Base-by-base conservation (phyloP, 1,140 invertebrate species). In the Zaprionus taronus region DNA sequence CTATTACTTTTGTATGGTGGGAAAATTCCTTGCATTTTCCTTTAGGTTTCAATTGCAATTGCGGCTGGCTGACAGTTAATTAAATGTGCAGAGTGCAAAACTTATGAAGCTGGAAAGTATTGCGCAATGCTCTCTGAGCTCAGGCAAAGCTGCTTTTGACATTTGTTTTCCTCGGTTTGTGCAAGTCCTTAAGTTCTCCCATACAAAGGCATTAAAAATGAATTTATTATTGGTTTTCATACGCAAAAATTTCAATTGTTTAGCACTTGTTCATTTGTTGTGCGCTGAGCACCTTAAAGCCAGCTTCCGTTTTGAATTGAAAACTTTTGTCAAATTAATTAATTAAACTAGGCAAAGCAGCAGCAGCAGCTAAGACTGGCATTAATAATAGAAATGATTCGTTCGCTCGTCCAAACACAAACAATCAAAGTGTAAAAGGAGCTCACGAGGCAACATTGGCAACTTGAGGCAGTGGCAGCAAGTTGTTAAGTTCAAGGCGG, bases 281-380 rank as follows among this genome's bases (percentile, higher is more conserved):
- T 31, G 28, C 28, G 11, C 36, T 47, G n/a, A 22, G 20, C 20
- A 4, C 24, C 57, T 71, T 71, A 64, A 75, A 75, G 67, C 41
- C 41, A 17, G n/a, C 60, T 53, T 7, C 26, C 6, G 22, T 20
- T 38, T 90, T 81, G 79, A 81, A 84, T 84, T 79, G 75, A 80
- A 90, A 89, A 89, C 79, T 89, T 86, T 81, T 85, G 84, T 85
- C 81, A 90, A 89, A 89, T 89, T 90, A 89, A 89, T 89, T 89
- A 89, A 89, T 89, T 90, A 89, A 89, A 90, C 86, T 90, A 89
- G 78, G 69, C 77, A 76, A 15, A 62, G 56, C 31, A 64, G 22
- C n/a, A 60, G 44, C 41, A 41, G 11, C 22, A 20, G 28, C 38
- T 36, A 72, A 68, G 53, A 67, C 66, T 68, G 67, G 81, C 81